Conservation (phyloP, 2,888 invertebrate genomes). For the Protonemura montana region DNA sequence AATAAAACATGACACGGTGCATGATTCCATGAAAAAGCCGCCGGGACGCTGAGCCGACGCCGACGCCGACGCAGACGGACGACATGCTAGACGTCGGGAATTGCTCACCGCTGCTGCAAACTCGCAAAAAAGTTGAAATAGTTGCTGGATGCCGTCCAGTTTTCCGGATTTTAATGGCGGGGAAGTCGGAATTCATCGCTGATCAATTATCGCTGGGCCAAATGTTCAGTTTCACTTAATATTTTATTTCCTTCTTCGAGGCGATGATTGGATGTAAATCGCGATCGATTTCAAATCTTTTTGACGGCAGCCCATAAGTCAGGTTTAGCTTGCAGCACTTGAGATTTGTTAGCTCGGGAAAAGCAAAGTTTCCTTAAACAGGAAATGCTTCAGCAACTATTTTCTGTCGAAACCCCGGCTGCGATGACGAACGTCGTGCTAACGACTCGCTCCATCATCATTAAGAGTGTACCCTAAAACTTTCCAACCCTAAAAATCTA, state of each 20-base stretch:
- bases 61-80: background rate
- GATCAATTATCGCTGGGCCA: background rate
- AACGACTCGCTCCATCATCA: conserved; percentile 9
- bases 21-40: background rate
- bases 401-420: background rate
- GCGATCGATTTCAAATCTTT: background rate
- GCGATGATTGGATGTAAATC: background rate
- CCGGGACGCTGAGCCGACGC: background rate
- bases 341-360: background rate
- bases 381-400: conserved; percentile 4
- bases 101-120: too few species aligned
- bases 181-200: too few species aligned
- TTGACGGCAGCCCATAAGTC: background rate
- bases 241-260: background rate
- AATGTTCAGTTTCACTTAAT: background rate
- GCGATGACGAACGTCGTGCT: background rate
- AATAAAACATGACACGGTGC: conserved; percentile 4
- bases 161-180: background rate
- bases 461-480: background rate
- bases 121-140: background rate
- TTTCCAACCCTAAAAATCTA: background rate
- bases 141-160: background rate
- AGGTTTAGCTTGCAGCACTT: background rate
- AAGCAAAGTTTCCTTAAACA: background rate
- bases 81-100: background rate